Evolutionary conservation across 2,797 vertebrate species (phyloP), one percentile per base, ranked within the genome.

Genomic region (Rhadinocentrus ornatus): DNA sequence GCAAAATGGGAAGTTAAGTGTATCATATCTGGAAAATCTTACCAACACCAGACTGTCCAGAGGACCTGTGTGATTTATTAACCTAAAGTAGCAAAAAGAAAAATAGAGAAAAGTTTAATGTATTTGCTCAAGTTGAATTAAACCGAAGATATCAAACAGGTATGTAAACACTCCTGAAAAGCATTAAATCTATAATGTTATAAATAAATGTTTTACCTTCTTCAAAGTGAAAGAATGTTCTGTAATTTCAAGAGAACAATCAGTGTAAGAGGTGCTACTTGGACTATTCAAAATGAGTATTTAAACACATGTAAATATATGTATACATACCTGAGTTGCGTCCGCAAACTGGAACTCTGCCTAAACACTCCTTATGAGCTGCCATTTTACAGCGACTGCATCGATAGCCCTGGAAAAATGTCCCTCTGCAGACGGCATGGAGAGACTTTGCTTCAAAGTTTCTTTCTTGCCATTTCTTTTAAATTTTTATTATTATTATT

Each of bases 341-440:
- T 50, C 96, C 96, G 48, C 97, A 99, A 0, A 72, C 75, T 0
- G 94, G 80, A 1, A 96, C 93, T 72, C 97, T 90, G 52, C 96
- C 96, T 72, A 99, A 90, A 89, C 97, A 99, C 83, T 99, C 97
- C 88, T 99, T 99, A 86, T 98, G 97, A 1, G 97, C 97, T 0
- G 97, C 94, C 53, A 93, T 95, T 77, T 94, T 95, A 85, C 97
- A 99, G 29, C 94, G 95, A 1, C 86, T 91, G 75, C 97, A 98
- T 46, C 93, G 95, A 66, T 98, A 98, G 8, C 97, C 97, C 85
- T 98, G 97, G 78, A 96, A 99, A 89, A 97, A 98, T 16, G 93
- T 96, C 52, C 97, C 97, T 73, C 97, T 98, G 90, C 50, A 62
- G 74, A 74, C 11, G 18, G 75, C 50, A 76, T 0, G 62, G 53